Percentiles rank a stretch among this genome's conserved stretches.
Evolutionary conservation across 2,113 vertebrate species (phyloP).

Genomic region (Natator depressus): DNA sequence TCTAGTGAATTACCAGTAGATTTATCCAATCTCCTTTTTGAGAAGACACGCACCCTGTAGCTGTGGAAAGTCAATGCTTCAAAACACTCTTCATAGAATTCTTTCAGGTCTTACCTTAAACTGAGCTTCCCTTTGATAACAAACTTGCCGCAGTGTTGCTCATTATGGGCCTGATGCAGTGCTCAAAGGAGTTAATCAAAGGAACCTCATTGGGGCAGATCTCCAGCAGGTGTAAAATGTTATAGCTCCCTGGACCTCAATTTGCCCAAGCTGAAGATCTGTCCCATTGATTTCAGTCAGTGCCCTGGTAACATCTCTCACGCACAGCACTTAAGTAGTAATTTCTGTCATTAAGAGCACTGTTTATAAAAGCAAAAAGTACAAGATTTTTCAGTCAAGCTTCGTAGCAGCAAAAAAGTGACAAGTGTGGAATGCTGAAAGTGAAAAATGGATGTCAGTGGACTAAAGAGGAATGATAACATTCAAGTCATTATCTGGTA

Average conservation of each 20-base stretch:
- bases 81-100: slow-evolving; percentile 17
- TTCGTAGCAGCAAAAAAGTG: slow-evolving; percentile 52
- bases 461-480: neutral
- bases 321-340: neutral
- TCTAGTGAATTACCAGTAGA: slow-evolving; percentile 44
- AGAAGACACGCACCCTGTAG: slow-evolving; percentile 69
- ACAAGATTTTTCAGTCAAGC: slow-evolving; percentile 69
- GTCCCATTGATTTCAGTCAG: neutral
- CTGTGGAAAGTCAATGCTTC: slow-evolving; percentile 34
- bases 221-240: neutral
- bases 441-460: slow-evolving; percentile 11
- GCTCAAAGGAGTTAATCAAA: neutral
- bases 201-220: neutral
- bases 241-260: neutral
- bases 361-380: slow-evolving; percentile 56
- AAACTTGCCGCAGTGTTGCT: slow-evolving; percentile 39
- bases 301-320: neutral
- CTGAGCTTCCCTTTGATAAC: slow-evolving; percentile 13
- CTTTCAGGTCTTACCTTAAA: neutral
- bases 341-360: slow-evolving; percentile 17
- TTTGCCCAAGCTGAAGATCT: neutral
- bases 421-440: slow-evolving; percentile 6
- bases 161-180: neutral
- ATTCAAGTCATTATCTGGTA: neutral
- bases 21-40: slow-evolving; percentile 58